These are phyloP conservation scores for Ryuthela nishihirai DNA, from an alignment of 2,888 invertebrate genomes.

Conservation along the genomic window DNA sequence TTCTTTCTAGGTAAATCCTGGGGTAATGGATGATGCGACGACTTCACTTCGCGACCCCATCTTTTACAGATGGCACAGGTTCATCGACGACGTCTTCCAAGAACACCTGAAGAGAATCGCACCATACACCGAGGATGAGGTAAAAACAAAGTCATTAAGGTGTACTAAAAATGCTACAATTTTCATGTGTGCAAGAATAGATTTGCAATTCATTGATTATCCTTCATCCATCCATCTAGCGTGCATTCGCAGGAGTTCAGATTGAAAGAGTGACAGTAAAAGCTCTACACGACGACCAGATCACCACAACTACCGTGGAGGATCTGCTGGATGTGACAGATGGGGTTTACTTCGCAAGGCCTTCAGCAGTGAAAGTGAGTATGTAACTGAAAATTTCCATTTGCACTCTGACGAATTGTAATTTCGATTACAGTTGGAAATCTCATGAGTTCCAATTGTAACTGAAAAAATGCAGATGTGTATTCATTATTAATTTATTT, in stretches of 20 bases:
- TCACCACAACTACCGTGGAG: conserved; percentile 1
- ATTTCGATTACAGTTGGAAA: too few relatives aligned
- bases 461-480: too few relatives aligned
- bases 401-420: too few relatives aligned
- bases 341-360: background rate
- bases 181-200: background rate
- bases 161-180: too few relatives aligned
- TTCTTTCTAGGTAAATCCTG: conserved; percentile 66
- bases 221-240: conserved; percentile 16
- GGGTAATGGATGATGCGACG: conserved; percentile 76
- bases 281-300: conserved; percentile 35
- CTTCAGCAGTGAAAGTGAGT: background rate
- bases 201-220: background rate
- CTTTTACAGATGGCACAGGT: conserved; percentile 81
- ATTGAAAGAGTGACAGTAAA: conserved; percentile 36
- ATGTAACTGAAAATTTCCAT: too few relatives aligned
- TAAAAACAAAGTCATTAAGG: conserved; percentile 50
- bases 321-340: background rate
- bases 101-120: conserved; percentile 66
- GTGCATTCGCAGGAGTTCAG: conserved; percentile 36
- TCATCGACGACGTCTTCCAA: conserved; percentile 71
- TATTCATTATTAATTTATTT: too few relatives aligned
- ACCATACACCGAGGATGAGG: conserved; percentile 61
- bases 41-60: conserved; percentile 83
- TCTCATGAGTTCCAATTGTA: too few relatives aligned